These are phyloP conservation scores for Abrostola tripartita DNA, from an alignment of 2,888 invertebrate genomes.

Conservation along the genomic window DNA sequence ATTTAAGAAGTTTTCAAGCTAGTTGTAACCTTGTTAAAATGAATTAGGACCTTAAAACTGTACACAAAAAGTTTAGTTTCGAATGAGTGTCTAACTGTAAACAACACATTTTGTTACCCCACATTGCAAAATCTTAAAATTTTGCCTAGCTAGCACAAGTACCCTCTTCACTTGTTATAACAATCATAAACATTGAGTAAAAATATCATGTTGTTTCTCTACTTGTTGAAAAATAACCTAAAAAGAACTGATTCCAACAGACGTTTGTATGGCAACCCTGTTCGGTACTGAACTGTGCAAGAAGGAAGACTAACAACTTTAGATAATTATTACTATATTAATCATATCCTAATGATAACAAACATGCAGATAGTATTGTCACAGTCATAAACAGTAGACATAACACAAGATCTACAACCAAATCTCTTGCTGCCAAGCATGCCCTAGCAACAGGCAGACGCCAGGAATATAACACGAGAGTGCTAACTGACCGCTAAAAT, in stretches of 20 bases:
- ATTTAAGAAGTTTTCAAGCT: too few relatives aligned
- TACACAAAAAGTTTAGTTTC: too few relatives aligned
- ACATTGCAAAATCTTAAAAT: too few relatives aligned
- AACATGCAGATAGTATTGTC: slow-evolving; percentile 40
- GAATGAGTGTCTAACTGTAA: too few relatives aligned
- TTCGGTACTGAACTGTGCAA: slow-evolving; percentile 13
- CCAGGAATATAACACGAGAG: slow-evolving; percentile 36
- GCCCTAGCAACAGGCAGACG: slow-evolving; percentile 51
- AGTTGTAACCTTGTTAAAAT: too few relatives aligned
- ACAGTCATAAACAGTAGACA: slow-evolving; percentile 36
- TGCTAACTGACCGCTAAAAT: slow-evolving; percentile 39
- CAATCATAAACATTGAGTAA: background rate
- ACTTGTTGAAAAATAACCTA: background rate
- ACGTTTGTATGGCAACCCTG: slow-evolving; percentile 20
- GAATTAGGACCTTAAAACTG: too few relatives aligned
- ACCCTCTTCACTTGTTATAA: background rate
- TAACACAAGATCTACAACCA: slow-evolving; percentile 26
- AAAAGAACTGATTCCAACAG: background rate
- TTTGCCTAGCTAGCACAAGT: too few relatives aligned
- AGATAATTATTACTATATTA: slow-evolving; percentile 43
- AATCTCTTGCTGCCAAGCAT: slow-evolving; percentile 26
- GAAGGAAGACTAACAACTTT: slow-evolving; percentile 18
- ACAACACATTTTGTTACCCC: background rate
- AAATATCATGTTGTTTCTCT: background rate
- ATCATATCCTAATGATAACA: slow-evolving; percentile 52